Conservation (phyloP, 2,797 vertebrate genomes). For the Enteromius radiatus region DNA sequence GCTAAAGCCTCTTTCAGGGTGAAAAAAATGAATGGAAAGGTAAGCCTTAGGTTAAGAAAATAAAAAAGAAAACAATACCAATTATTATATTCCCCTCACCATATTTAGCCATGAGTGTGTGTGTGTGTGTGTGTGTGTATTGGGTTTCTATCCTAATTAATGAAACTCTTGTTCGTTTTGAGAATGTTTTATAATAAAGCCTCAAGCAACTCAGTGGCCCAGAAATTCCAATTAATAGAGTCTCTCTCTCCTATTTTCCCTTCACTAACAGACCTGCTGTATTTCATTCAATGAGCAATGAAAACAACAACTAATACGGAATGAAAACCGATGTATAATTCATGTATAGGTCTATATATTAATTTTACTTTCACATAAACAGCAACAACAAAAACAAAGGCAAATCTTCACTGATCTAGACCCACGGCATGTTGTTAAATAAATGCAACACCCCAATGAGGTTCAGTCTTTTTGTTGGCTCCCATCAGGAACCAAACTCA, state of each 20-base stretch:
- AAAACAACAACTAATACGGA: background rate
- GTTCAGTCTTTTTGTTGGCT: slow-evolving; percentile 13
- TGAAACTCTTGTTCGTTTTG: slow-evolving; percentile 64
- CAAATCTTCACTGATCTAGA: background rate
- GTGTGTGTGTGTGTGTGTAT: background rate
- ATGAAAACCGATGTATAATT: background rate
- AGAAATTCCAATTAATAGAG: slow-evolving; percentile 83
- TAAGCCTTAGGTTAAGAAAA: slow-evolving; percentile 30
- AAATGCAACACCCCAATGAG: background rate
- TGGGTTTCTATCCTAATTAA: slow-evolving; percentile 67
- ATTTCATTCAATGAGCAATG: slow-evolving; percentile 23
- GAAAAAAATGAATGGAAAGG: slow-evolving; percentile 26
- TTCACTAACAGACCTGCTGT: slow-evolving; percentile 22
- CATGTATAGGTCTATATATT: slow-evolving; percentile 7
- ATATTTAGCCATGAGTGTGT: background rate
- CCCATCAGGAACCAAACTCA: slow-evolving; percentile 9
- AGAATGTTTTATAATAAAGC: slow-evolving; percentile 70
- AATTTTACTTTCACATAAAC: background rate
- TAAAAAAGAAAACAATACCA: slow-evolving; percentile 2
- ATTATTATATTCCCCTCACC: slow-evolving; percentile 4
- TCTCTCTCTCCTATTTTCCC: slow-evolving; percentile 66
- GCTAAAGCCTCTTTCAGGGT: slow-evolving; percentile 31
- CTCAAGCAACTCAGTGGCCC: slow-evolving; percentile 72
- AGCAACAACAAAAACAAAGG: slow-evolving; percentile 5
- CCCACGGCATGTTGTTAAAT: background rate